These are phyloP conservation scores for Haemorhous mexicanus DNA, from an alignment of 2,113 vertebrate genomes.

Conservation along the genomic window DNA sequence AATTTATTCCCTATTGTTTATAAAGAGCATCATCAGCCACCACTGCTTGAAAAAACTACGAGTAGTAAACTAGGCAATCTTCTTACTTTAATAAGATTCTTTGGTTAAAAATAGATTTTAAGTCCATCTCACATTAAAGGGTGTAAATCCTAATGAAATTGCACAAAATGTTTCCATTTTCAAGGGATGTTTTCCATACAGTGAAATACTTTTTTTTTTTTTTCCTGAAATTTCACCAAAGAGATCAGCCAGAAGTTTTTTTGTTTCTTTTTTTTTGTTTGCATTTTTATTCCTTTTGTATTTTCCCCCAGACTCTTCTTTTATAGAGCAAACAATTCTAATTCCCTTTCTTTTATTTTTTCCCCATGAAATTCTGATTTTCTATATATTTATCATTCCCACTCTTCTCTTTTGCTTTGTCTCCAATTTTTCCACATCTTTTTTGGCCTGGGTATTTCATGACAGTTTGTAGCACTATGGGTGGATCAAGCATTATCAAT, in stretches of 20 bases:
- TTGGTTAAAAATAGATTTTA: conserved; percentile 72
- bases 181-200: not conserved
- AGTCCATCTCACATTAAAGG: conserved; percentile 60
- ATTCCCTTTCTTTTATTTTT: not conserved
- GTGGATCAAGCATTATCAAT: not conserved
- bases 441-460: not conserved
- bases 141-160: conserved; percentile 70
- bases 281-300: not conserved
- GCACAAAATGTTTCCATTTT: conserved; percentile 59
- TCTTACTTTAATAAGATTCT: conserved; percentile 74
- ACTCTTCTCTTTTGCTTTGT: not conserved
- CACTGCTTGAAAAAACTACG: conserved; percentile 66
- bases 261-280: not conserved
- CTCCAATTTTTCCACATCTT: not conserved
- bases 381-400: not conserved
- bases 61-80: conserved; percentile 67
- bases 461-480: too few relatives aligned
- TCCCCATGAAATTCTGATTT: not conserved
- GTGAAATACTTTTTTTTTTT: not conserved
- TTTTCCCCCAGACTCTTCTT: not conserved
- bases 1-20: conserved; percentile 73
- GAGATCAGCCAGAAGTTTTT: not conserved
- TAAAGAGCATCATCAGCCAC: conserved; percentile 66
- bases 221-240: not conserved
- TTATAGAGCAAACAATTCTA: not conserved